Conservation (phyloP, 2,113 vertebrate species). For the Leptobrachium leishanense region DNA sequence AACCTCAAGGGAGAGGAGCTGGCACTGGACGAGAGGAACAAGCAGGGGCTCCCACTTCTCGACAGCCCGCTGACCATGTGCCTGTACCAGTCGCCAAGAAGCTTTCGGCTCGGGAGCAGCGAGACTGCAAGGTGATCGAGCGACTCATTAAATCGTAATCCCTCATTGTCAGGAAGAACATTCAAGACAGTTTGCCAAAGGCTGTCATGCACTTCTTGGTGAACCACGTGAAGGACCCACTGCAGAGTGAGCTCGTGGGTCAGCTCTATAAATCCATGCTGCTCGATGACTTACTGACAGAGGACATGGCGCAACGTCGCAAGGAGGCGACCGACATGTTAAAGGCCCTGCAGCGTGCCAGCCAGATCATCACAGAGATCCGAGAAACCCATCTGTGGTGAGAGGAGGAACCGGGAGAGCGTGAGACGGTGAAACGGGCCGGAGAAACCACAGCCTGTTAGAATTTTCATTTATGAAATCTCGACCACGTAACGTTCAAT, state of each 20-base stretch:
- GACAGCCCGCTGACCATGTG: too few species aligned
- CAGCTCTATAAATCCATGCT: constrained; percentile 90
- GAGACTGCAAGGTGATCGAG: constrained; percentile 97
- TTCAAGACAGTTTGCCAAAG: constrained; percentile 99
- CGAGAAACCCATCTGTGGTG: constrained; percentile 97
- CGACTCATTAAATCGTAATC: constrained; percentile 98
- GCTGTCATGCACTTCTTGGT: constrained; percentile 99
- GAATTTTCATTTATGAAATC: constrained; percentile 79
- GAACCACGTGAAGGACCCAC: constrained; percentile 95
- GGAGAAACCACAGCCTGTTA: constrained; percentile 67
- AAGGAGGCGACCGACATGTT: constrained; percentile 96
- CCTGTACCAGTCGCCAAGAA: constrained; percentile 95
- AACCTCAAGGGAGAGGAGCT: too few species aligned
- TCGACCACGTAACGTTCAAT: constrained; percentile 63
- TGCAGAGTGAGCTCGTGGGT: constrained; percentile 96
- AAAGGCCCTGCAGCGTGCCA: constrained; percentile 96
- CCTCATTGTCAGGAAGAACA: constrained; percentile 97
- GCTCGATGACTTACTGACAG: constrained; percentile 90
- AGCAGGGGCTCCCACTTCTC: too few species aligned
- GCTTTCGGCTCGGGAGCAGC: constrained; percentile 91
- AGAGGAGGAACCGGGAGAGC: constrained; percentile 56
- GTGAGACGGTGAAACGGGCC: constrained; percentile 64
- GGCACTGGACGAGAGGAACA: too few species aligned
- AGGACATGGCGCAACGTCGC: constrained; percentile 97
- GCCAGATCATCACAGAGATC: constrained; percentile 97